Conservation (phyloP, 2,888 invertebrate genomes). For the Lydus trimaculatus region DNA sequence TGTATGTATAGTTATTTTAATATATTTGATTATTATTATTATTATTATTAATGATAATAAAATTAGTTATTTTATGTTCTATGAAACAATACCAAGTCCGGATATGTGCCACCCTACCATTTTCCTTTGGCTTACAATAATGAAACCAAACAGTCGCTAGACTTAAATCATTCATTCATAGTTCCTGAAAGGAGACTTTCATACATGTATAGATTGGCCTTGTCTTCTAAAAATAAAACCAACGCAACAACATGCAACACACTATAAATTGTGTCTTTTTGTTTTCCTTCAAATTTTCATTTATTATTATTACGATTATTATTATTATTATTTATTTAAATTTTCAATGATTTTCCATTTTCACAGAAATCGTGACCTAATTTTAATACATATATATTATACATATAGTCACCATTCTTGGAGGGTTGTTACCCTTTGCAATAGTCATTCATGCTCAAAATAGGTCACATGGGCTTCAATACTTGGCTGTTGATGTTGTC, state of each 20-base stretch:
- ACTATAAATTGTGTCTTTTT: background rate
- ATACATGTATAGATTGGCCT: conserved; percentile 10
- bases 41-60: background rate
- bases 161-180: conserved; percentile 3
- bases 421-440: conserved; percentile 58
- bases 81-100: background rate
- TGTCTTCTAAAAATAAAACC: conserved; percentile 27
- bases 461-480: conserved; percentile 55
- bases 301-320: background rate
- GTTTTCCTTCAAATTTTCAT: background rate
- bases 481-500: conserved; percentile 30
- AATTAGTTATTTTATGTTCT: background rate
- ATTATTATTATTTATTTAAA: background rate
- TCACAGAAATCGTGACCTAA: conserved; percentile 47
- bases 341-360: background rate
- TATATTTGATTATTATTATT: background rate
- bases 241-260: background rate
- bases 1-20: background rate
- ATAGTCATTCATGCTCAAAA: conserved; percentile 54
- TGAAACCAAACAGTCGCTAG: background rate
- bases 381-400: too few relatives aligned
- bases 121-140: background rate
- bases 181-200: conserved; percentile 1
- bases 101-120: background rate
- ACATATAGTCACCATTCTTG: conserved; percentile 50